These are phyloP conservation scores for Drosophila parabipectinata DNA, from an alignment of 1,140 invertebrate genomes.

Conservation along the genomic window DNA sequence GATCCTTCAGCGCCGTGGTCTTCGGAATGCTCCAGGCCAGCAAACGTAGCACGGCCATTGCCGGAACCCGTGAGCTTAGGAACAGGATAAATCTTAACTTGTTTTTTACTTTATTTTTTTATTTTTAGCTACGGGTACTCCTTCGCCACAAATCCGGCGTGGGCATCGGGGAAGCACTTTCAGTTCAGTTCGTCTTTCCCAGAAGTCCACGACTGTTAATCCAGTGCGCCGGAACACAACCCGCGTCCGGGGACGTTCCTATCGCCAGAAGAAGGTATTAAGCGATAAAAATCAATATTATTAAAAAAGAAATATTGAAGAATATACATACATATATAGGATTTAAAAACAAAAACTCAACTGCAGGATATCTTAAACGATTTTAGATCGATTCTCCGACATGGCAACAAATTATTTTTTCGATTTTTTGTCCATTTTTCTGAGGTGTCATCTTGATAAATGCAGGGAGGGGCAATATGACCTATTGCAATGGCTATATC, in stretches of 20 bases:
- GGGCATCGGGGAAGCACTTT: constrained; percentile 84
- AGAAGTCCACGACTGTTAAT: constrained; percentile 82
- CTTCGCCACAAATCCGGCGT: constrained; percentile 83
- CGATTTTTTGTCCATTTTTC: too few species aligned
- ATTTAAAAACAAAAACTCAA: too few species aligned
- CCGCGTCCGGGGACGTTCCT: constrained; percentile 82
- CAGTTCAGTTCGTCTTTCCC: constrained; percentile 85
- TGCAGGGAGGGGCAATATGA: too few species aligned
- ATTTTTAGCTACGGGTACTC: constrained; percentile 75
- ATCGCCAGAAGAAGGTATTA: constrained; percentile 82
- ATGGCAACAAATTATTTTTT: too few species aligned
- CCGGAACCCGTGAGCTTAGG: constrained; percentile 83
- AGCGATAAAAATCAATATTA: background rate
- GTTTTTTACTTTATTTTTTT: background rate
- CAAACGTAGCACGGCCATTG: constrained; percentile 86
- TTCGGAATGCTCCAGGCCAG: constrained; percentile 93
- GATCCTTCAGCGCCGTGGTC: constrained; percentile 93
- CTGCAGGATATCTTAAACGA: too few species aligned
- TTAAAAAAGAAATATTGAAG: too few species aligned
- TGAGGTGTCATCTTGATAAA: too few species aligned
- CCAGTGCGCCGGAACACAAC: constrained; percentile 85
- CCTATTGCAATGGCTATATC: too few species aligned
- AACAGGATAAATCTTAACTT: too few species aligned
- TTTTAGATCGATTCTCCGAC: too few species aligned
- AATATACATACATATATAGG: too few species aligned